phyloP scores from a whole-genome alignment of 2,888 invertebrate genomes.

The Isotomurus palustris region DNA sequence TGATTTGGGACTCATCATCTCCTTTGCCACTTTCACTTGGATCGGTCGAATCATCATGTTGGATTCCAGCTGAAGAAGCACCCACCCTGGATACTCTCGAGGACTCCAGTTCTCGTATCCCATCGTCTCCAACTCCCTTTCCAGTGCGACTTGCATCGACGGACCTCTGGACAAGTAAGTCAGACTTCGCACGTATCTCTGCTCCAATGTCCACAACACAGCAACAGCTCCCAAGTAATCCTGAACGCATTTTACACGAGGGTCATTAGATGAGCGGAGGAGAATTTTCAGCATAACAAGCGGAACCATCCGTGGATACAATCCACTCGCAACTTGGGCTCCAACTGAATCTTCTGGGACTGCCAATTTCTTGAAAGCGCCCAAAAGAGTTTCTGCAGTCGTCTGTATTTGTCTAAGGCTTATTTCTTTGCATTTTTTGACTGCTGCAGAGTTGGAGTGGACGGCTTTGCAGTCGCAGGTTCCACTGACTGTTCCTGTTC shows the following conservation, averaged over 20 bases:
- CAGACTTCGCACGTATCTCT: slow-evolving; percentile 13
- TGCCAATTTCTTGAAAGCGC: too few species aligned
- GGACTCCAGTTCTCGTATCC: slow-evolving; percentile 24
- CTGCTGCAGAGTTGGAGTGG: not conserved
- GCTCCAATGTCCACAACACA: slow-evolving; percentile 17
- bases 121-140: slow-evolving; percentile 10
- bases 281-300: slow-evolving; percentile 4
- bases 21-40: slow-evolving; percentile 22
- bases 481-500: not conserved
- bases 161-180: not conserved
- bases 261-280: not conserved
- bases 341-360: too few species aligned
- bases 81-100: slow-evolving; percentile 24
- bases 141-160: not conserved
- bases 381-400: too few species aligned
- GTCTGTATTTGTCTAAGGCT: too few species aligned
- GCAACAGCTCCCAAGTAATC: slow-evolving; percentile 6
- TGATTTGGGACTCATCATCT: slow-evolving; percentile 20
- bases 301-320: slow-evolving; percentile 19
- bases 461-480: not conserved
- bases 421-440: not conserved
- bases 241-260: not conserved
- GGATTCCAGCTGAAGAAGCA: slow-evolving; percentile 34
- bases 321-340: slow-evolving; percentile 9
- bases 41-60: slow-evolving; percentile 32